Evolutionary conservation across 1,140 invertebrate species (phyloP), one percentile per base, ranked within the genome.

Genomic region (Heliconius hewitsoni): DNA sequence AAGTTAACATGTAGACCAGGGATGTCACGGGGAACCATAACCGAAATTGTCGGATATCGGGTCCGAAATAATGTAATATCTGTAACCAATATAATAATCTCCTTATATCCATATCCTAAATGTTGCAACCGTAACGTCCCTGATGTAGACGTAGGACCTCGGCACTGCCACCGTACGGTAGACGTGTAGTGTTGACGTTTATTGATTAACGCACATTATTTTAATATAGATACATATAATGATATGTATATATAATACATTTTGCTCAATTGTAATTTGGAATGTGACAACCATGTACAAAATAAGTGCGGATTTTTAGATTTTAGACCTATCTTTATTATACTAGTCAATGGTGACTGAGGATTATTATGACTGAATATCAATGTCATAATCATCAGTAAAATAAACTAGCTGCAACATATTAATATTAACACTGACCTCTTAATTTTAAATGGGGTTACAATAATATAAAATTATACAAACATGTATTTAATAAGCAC

Each of bases 181-280:
- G 71, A 71, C 18, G 34, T 37, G 34, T 37, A 37, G 34, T 37
- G 0, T 37, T 37, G 34, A 8, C 34, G 23, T 76, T 73, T 46
- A 39, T 34, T 19, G 30, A 46, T 46, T 71, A 19, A 11, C 71
- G 66, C 57, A 73, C 42, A 30, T 74, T 71, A 71, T 73, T 73
- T 30, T 70, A 79, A 74, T 74, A 55, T 70, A 37, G 34, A 6
- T 37, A 39, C 57, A 79, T 57, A 42, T 66, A 27, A 39, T 60
- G 13, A 19, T 57, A 50, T 71, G 37, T 52, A 37, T 74, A 72
- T 57, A 50, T 27, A 37, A 73, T 72, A 66, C 57, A 71, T 80
- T 78, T 80, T 80, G 79, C 79, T 80, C 79, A 80, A 80, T 73
- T 80, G 52, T 73, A 76, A 60, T 72, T 39, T 72, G 71, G 30